Conservation (phyloP, 2,113 vertebrate genomes). For the Symphodus melops region DNA sequence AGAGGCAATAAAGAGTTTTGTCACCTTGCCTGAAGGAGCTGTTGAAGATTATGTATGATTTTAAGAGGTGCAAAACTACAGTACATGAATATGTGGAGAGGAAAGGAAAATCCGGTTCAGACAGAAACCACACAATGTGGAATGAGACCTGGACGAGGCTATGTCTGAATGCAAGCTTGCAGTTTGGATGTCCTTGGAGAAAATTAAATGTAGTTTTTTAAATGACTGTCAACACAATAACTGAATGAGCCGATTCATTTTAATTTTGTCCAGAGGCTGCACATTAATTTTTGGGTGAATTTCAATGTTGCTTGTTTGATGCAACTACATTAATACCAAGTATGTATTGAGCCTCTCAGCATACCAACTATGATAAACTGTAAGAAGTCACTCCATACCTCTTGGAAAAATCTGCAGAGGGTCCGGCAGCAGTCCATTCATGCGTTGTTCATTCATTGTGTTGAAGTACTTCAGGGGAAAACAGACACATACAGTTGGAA, state of each 20-base stretch:
- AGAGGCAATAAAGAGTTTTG: conserved; percentile 41
- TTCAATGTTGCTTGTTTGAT: not conserved
- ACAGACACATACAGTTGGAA: conserved; percentile 48
- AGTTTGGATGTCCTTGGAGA: conserved; percentile 43
- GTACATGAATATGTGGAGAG: conserved; percentile 33
- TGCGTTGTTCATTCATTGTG: conserved; percentile 95
- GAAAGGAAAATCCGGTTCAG: conserved; percentile 31
- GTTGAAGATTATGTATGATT: conserved; percentile 40
- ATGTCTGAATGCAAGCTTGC: conserved; percentile 23
- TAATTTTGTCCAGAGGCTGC: conserved; percentile 47
- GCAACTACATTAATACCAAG: conserved; percentile 29
- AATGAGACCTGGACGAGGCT: conserved; percentile 1
- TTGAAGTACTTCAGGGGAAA: conserved; percentile 91
- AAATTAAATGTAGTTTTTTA: conserved; percentile 49
- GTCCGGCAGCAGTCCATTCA: conserved; percentile 93
- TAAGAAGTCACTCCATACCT: conserved; percentile 70
- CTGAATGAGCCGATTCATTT: conserved; percentile 31
- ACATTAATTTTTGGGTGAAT: conserved; percentile 5
- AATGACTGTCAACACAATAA: conserved; percentile 40
- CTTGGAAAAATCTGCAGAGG: conserved; percentile 97
- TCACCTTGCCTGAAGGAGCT: conserved; percentile 41
- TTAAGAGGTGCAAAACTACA: conserved; percentile 34
- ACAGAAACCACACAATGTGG: conserved; percentile 10
- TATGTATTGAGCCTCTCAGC: conserved; percentile 11
- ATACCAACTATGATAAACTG: not conserved